phyloP scores from a whole-genome alignment of 2,113 vertebrate genomes.

The Pituophis catenifer region DNA sequence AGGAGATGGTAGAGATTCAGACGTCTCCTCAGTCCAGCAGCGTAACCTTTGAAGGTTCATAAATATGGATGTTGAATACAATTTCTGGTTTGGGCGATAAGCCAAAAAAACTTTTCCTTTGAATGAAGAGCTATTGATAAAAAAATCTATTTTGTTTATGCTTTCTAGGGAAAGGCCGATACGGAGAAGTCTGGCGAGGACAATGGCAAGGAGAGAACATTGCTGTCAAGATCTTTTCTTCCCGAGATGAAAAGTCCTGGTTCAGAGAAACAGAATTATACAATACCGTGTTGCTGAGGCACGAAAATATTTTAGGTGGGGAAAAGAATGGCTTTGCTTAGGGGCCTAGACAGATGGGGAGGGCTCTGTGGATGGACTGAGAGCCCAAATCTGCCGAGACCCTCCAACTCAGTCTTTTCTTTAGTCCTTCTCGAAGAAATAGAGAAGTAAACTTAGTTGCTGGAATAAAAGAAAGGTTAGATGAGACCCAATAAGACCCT shows the following conservation, averaged over 20 bases:
- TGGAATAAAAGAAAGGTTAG: background rate
- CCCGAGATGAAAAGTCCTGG: conserved; percentile 98
- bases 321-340: background rate
- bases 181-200: conserved; percentile 95
- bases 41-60: background rate
- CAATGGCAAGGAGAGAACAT: conserved; percentile 98
- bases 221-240: conserved; percentile 98
- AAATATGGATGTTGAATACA: background rate
- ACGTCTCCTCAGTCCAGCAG: background rate
- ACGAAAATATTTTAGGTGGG: conserved; percentile 95
- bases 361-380: background rate
- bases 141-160: background rate
- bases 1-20: background rate
- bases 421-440: background rate
- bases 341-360: background rate
- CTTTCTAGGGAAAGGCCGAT: conserved; percentile 89
- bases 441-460: background rate
- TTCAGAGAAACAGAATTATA: conserved; percentile 98
- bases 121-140: accelerated
- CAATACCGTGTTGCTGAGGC: conserved; percentile 95
- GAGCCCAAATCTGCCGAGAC: background rate
- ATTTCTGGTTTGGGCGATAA: background rate
- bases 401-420: background rate
- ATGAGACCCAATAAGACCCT: background rate
- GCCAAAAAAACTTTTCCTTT: background rate